Base-by-base conservation (phyloP, 2,113 vertebrate species). In the Turnix velox region DNA sequence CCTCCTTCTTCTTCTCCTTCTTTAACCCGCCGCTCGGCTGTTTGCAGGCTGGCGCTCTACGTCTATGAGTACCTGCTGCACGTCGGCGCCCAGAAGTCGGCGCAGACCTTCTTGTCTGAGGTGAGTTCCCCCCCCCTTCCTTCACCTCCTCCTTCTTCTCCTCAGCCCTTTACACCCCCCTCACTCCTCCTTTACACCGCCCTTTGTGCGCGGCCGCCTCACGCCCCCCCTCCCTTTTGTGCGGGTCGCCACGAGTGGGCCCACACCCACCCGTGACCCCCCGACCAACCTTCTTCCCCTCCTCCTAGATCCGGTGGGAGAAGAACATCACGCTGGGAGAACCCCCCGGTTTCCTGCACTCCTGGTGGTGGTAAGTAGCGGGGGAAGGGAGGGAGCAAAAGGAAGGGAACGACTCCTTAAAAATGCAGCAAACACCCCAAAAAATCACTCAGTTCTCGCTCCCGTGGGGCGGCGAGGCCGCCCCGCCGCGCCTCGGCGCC, bases 31-130 rank as follows among this genome's bases (percentile, higher is more conserved):
- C 17, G 51, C 57, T 88, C n/a, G 42, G 62, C 92, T 95, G 84
- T 30, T 30, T 46, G 79, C 96, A 99, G 99, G 97, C 97, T 99
- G 97, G 99, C 99, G 95, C 97, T 99, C 77, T 99, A 99, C 57
- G 99, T 99, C 85, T 99, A 99, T 84, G 99, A 99, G 96, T 99
- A 99, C 97, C 98, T 99, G 97, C 98, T 99, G 94, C 99, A 99
- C 94, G 98, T 99, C 94, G 99, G 99, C 96, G 99, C 99, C 94
- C 99, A 99, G 98, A 99, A 99, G 98, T 99, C 99, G 49, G 99
- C 99, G 97, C 99, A 99, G 98, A 99, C 99, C 94, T 99, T 99
- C 97, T 97, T 99, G 96, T 99, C 99, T 77, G 99, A 99, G 98
- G 99, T 99, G 97, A 98, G 96, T 94, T 73, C 87, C 77, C 49